Percentiles rank a stretch among this genome's conserved stretches.
Evolutionary conservation across 2,888 invertebrate species (phyloP).

Genomic region (Megaustenia siamemsis): DNA sequence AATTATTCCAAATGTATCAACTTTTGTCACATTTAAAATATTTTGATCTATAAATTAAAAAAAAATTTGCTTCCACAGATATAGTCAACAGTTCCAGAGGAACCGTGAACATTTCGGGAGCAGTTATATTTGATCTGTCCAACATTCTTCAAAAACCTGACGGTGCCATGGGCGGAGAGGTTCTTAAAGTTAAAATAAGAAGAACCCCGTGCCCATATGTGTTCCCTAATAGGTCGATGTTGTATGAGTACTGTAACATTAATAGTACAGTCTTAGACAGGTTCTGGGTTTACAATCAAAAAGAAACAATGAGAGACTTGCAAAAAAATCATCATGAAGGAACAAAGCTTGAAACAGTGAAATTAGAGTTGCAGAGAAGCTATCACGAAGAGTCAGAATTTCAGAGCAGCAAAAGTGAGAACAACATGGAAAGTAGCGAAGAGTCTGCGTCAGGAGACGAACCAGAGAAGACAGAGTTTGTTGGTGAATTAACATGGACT

Average conservation of each 20-base stretch:
- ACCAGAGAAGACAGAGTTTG: not conserved
- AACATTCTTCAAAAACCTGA: not conserved
- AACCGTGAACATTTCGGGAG: conserved; percentile 23
- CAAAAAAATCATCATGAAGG: not conserved
- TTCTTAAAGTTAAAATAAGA: not conserved
- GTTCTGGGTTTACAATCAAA: not conserved
- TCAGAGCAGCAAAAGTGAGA: not conserved
- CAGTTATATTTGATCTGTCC: conserved; percentile 30
- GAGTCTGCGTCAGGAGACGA: not conserved
- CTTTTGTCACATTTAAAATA: too few species aligned
- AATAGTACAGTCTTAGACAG: conserved; percentile 12
- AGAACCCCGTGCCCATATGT: not conserved
- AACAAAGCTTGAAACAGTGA: not conserved
- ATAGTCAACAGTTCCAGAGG: conserved; percentile 11
- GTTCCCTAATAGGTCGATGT: not conserved
- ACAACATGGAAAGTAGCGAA: not conserved
- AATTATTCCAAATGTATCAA: too few species aligned
- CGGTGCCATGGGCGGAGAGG: not conserved
- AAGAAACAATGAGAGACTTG: not conserved
- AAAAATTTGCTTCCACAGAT: not conserved
- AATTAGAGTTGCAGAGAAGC: not conserved
- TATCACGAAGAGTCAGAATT: not conserved
- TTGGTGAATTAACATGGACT: not conserved
- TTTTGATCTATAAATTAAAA: not conserved
- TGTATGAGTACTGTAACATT: conserved; percentile 36